A percentile compares a stretch with the other conserved stretches of the same genome.
Evolutionary conservation across 2,797 vertebrate species (phyloP).

Genomic region (Staurois parvus): DNA sequence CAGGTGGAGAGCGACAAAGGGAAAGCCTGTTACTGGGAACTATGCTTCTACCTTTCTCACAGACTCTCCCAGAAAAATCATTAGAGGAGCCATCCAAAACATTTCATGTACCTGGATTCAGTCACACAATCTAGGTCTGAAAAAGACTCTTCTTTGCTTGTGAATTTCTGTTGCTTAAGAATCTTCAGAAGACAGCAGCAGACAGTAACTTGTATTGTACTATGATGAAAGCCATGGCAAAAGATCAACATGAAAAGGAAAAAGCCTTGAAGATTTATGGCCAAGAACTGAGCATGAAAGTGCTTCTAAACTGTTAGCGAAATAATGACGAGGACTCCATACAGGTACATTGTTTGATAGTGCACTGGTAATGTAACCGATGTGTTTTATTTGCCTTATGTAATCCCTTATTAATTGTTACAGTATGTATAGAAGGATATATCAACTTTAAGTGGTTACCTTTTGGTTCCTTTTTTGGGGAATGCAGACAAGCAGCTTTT

Average conservation of each 20-base stretch:
- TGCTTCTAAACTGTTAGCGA: not conserved
- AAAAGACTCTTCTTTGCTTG: not conserved
- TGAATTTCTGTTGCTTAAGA: not conserved
- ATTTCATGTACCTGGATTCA: not conserved
- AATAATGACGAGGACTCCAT: slow-evolving; percentile 10
- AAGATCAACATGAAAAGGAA: slow-evolving; percentile 3
- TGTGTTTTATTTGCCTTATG: too few relatives aligned
- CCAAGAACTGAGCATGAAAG: not conserved
- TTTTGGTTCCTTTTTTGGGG: too few relatives aligned
- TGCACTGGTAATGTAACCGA: too few relatives aligned
- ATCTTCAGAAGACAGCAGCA: not conserved
- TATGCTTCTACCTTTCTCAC: slow-evolving; percentile 23
- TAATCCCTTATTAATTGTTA: too few relatives aligned
- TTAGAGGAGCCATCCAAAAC: not conserved
- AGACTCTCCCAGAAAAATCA: not conserved
- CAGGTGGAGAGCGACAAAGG: slow-evolving; percentile 51
- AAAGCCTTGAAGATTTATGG: not conserved
- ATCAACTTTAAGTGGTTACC: too few relatives aligned
- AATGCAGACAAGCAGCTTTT: too few relatives aligned
- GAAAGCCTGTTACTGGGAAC: slow-evolving; percentile 26
- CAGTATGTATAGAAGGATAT: too few relatives aligned
- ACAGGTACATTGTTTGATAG: slow-evolving; percentile 18
- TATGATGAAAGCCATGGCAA: not conserved
- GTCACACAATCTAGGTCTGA: not conserved
- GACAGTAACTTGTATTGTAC: not conserved